Conservation (phyloP, 2,797 vertebrate genomes). For the Iguana delicatissima region DNA sequence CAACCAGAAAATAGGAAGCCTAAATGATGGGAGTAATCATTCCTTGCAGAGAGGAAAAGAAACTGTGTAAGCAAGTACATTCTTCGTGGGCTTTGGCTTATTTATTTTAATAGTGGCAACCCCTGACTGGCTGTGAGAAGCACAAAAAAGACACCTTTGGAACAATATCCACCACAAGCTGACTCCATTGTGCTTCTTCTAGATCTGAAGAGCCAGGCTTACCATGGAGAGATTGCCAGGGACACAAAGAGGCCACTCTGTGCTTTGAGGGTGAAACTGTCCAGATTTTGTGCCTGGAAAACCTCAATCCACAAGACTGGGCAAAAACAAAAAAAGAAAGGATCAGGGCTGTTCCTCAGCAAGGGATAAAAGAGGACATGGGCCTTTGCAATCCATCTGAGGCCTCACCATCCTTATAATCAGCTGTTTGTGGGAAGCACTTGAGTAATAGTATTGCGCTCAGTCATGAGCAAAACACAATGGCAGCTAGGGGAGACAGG, state of each 20-base stretch:
- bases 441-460: neutral
- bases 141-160: neutral
- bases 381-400: neutral
- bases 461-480: neutral
- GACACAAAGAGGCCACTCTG: neutral
- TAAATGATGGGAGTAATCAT: neutral
- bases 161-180: neutral
- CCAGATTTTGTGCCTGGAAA: conserved; percentile 8
- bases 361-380: neutral
- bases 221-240: neutral
- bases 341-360: neutral
- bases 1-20: neutral
- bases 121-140: neutral
- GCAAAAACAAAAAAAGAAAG: neutral
- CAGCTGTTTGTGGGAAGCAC: neutral
- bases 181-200: neutral
- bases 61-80: neutral
- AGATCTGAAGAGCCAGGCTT: neutral
- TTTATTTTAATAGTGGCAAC: neutral
- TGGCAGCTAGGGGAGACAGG: neutral
- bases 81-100: neutral
- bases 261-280: neutral
- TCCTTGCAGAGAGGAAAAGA: neutral
- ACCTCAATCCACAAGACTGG: neutral
- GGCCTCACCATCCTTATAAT: neutral